Conservation (phyloP, 2,113 vertebrate genomes). For the Crotalus helleri region DNA sequence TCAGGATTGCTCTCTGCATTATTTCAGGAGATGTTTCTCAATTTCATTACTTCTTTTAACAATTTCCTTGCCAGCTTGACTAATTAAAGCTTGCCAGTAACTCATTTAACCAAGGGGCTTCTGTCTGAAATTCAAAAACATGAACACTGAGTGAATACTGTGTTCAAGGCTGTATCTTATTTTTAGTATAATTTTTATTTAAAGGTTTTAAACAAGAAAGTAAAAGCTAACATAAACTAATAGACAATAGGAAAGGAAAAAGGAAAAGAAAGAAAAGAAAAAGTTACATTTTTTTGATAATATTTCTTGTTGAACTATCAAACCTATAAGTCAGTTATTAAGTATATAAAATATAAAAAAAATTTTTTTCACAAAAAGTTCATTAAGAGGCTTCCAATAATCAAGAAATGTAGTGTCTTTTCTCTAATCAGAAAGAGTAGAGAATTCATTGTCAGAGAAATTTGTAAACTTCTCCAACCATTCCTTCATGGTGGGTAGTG, state of each 20-base stretch:
- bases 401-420: neutral
- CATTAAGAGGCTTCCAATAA: neutral
- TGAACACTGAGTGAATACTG: neutral
- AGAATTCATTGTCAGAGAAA: neutral
- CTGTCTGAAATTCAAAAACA: neutral
- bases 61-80: constrained; percentile 10
- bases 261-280: neutral
- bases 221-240: neutral
- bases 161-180: neutral
- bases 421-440: neutral
- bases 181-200: neutral
- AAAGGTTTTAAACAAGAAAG: neutral
- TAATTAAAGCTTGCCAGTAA: neutral
- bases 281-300: neutral
- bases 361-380: neutral
- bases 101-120: neutral
- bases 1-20: constrained; percentile 16
- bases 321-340: neutral
- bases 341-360: neutral
- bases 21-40: neutral
- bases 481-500: neutral
- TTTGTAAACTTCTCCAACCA: neutral
- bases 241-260: neutral
- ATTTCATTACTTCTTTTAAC: neutral
- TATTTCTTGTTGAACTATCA: neutral